A percentile compares a stretch with the other conserved stretches of the same genome.
These are phyloP conservation scores for Dicentrarchus labrax DNA, from an alignment of 2,113 vertebrate genomes.

Conservation along the genomic window DNA sequence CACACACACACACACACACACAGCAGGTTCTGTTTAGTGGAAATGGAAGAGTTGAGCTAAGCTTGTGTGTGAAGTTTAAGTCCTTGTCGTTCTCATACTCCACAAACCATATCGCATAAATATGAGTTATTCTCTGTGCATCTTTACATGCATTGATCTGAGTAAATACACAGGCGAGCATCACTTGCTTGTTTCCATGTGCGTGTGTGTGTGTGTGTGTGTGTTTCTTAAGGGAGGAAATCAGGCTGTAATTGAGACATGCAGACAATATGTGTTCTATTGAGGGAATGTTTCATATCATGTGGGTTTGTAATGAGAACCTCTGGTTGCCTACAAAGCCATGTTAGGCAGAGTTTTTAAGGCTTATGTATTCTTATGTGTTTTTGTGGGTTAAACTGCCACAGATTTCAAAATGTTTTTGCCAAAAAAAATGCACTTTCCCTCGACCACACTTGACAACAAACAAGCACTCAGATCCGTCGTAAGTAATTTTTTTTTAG, in stretches of 20 bases:
- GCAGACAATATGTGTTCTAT: conserved; percentile 69
- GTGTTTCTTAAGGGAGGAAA: conserved; percentile 58
- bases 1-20: conserved; percentile 64
- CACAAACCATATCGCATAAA: conserved; percentile 17
- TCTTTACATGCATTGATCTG: conserved; percentile 25
- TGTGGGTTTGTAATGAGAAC: conserved; percentile 77
- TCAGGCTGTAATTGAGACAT: conserved; percentile 73
- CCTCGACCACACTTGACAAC: conserved; percentile 5
- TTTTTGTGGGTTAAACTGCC: conserved; percentile 58
- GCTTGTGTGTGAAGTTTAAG: conserved; percentile 52
- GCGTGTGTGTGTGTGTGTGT: conserved; percentile 10
- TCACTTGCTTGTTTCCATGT: conserved; percentile 26
- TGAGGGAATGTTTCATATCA: conserved; percentile 76
- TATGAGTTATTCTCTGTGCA: not conserved
- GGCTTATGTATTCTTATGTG: conserved; percentile 52
- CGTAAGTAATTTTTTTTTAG: conserved; percentile 2
- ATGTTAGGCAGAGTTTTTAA: conserved; percentile 51
- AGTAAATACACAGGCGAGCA: conserved; percentile 19
- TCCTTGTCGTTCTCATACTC: conserved; percentile 41
- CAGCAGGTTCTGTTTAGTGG: conserved; percentile 82
- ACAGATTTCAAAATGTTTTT: conserved; percentile 54
- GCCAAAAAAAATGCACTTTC: conserved; percentile 53
- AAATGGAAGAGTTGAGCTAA: conserved; percentile 60
- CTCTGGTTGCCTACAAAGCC: conserved; percentile 53
- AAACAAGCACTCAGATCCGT: conserved; percentile 22